These are phyloP conservation scores for Epizoanthus stellaris DNA, from an alignment of 92 coral and sea anemone genomes.

Conservation along the genomic window DNA sequence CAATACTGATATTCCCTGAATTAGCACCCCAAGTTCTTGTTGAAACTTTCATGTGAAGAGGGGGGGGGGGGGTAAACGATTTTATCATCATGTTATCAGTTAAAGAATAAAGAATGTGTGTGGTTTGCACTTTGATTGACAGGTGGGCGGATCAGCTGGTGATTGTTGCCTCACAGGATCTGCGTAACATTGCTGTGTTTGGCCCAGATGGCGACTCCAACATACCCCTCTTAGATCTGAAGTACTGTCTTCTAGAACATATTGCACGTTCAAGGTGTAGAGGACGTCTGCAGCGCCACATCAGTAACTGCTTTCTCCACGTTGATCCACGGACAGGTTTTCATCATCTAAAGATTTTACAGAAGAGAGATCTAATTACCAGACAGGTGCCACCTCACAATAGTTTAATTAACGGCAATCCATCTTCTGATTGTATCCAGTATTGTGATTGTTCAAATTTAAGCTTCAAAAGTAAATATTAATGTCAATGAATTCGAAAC, in stretches of 20 bases:
- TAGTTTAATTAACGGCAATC: no score
- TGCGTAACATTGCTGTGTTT: conserved; percentile 71
- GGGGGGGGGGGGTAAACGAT: not conserved
- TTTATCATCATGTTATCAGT: not conserved
- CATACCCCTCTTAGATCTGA: conserved; percentile 55
- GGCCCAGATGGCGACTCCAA: conserved; percentile 69
- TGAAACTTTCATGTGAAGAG: no score
- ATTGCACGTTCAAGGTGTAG: conserved; percentile 77
- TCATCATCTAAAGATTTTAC: conserved; percentile 67
- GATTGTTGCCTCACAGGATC: conserved; percentile 90
- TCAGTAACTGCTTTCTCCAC: conserved; percentile 43
- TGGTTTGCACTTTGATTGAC: not conserved
- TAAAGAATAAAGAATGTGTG: not conserved
- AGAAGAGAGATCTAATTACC: conserved; percentile 56
- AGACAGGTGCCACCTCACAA: conserved; percentile 58
- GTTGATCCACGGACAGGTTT: conserved; percentile 66
- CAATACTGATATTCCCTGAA: no score
- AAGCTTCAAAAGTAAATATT: no score
- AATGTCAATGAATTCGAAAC: no score
- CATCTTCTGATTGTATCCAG: no score
- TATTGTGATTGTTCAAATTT: no score
- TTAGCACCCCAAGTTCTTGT: no score
- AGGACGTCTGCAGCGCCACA: conserved; percentile 74
- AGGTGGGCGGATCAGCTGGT: conserved; percentile 86
- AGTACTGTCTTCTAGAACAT: conserved; percentile 84